phyloP scores from a whole-genome alignment of 2,113 vertebrate genomes.

The Herpailurus yagouaroundi region DNA sequence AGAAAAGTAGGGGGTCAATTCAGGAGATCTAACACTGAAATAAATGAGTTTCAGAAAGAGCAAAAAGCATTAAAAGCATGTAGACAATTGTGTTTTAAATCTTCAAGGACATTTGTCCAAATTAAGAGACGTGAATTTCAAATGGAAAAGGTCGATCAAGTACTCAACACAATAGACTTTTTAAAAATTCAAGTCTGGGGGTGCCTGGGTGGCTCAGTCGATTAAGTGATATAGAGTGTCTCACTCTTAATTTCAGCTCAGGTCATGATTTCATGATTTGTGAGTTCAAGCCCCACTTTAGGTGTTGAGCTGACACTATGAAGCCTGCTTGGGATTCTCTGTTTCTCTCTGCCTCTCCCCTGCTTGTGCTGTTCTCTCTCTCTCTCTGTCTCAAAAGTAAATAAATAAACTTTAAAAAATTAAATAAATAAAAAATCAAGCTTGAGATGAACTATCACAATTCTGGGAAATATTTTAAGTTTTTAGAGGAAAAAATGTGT shows the following conservation, averaged over 20 bases:
- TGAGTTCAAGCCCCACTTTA: too few relatives aligned
- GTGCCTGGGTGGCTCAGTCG: too few relatives aligned
- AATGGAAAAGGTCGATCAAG: not conserved
- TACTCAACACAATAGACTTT: not conserved
- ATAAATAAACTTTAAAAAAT: too few relatives aligned
- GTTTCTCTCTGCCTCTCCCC: too few relatives aligned
- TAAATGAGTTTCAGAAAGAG: not conserved
- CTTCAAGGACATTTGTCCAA: not conserved
- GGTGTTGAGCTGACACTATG: too few relatives aligned
- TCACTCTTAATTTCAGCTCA: too few relatives aligned
- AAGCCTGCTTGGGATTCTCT: too few relatives aligned
- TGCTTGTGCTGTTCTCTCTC: too few relatives aligned
- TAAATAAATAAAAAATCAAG: not conserved
- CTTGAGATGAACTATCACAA: not conserved
- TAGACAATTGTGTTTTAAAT: not conserved
- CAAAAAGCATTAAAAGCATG: not conserved
- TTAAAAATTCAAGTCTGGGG: not conserved
- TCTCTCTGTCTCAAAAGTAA: too few relatives aligned
- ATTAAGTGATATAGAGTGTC: too few relatives aligned
- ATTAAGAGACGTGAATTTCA: conserved; percentile 17
- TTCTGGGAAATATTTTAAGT: not conserved
- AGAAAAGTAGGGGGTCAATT: not conserved
- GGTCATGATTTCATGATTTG: too few relatives aligned
- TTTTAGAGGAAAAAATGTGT: conserved; percentile 17
- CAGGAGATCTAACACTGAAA: not conserved